These are phyloP conservation scores for Eupithecia exiguata DNA, from an alignment of 2,888 invertebrate species.

Conservation along the genomic window DNA sequence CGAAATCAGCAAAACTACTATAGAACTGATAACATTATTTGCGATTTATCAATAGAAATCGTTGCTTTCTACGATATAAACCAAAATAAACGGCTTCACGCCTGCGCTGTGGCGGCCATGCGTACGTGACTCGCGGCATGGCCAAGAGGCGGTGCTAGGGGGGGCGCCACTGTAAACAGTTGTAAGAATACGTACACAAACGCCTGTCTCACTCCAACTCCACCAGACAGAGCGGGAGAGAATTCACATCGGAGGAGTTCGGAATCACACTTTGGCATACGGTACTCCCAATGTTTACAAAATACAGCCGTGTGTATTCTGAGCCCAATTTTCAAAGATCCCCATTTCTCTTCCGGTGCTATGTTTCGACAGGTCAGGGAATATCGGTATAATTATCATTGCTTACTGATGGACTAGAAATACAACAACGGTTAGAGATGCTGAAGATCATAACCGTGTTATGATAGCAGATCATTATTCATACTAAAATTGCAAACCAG, in stretches of 20 bases:
- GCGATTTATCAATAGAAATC: slow-evolving; percentile 83
- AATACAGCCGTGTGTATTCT: slow-evolving; percentile 43
- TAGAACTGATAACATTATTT: slow-evolving; percentile 49
- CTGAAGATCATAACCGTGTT: not conserved
- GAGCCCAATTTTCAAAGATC: slow-evolving; percentile 46
- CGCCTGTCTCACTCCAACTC: slow-evolving; percentile 30
- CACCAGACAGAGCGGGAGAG: slow-evolving; percentile 26
- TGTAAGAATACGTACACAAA: slow-evolving; percentile 42
- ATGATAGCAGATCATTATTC: not conserved
- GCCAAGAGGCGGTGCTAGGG: slow-evolving; percentile 45
- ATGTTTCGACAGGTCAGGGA: slow-evolving; percentile 23
- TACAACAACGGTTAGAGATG: slow-evolving; percentile 12
- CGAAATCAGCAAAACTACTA: slow-evolving; percentile 21
- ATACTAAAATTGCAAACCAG: not conserved
- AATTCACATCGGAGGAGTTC: slow-evolving; percentile 13
- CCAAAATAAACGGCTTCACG: slow-evolving; percentile 68
- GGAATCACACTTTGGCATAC: slow-evolving; percentile 51
- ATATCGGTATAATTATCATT: slow-evolving; percentile 25
- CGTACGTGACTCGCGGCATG: slow-evolving; percentile 81
- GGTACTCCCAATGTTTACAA: slow-evolving; percentile 64
- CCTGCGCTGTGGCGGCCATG: slow-evolving; percentile 68
- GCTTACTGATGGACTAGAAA: slow-evolving; percentile 24
- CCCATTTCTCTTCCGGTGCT: slow-evolving; percentile 19
- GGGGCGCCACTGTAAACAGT: slow-evolving; percentile 65
- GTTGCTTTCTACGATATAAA: slow-evolving; percentile 62